Evolutionary conservation across 2,888 invertebrate genomes (phyloP).

Genomic region (Chromoteleia sp.): DNA sequence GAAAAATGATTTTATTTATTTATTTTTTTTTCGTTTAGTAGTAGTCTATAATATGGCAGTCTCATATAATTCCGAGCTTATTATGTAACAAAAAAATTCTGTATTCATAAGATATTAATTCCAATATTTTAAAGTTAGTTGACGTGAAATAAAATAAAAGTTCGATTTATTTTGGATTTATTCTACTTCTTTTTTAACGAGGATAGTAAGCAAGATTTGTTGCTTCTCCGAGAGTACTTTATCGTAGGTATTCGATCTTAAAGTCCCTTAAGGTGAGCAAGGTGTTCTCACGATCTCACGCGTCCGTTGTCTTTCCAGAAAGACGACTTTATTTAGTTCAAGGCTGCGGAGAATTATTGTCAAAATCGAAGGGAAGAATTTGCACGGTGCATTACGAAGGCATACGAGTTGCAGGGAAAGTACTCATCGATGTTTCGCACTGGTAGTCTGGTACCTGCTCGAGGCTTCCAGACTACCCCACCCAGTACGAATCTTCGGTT

Average conservation of each 20-base stretch:
- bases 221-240: slow-evolving; percentile 15
- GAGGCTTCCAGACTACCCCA: slow-evolving; percentile 74
- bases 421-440: slow-evolving; percentile 51
- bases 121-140: too few species aligned
- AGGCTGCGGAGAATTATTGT: slow-evolving; percentile 70
- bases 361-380: slow-evolving; percentile 69
- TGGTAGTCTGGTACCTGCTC: slow-evolving; percentile 61
- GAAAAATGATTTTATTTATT: slow-evolving; percentile 13
- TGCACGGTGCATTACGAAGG: slow-evolving; percentile 63
- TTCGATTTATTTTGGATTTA: not conserved
- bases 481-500: slow-evolving; percentile 66
- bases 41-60: too few species aligned
- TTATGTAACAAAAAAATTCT: too few species aligned
- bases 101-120: too few species aligned
- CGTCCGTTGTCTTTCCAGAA: slow-evolving; percentile 69
- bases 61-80: too few species aligned
- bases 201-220: slow-evolving; percentile 7
- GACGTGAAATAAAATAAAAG: not conserved
- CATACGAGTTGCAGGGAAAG: slow-evolving; percentile 69
- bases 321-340: slow-evolving; percentile 74
- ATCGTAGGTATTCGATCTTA: slow-evolving; percentile 36
- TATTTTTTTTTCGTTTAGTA: not conserved
- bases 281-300: slow-evolving; percentile 58
- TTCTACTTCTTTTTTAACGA: not conserved
- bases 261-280: slow-evolving; percentile 61